Base-by-base conservation (phyloP, 37 sponge, comb jelly and placozoan species). In the Ephydatia muelleri region DNA sequence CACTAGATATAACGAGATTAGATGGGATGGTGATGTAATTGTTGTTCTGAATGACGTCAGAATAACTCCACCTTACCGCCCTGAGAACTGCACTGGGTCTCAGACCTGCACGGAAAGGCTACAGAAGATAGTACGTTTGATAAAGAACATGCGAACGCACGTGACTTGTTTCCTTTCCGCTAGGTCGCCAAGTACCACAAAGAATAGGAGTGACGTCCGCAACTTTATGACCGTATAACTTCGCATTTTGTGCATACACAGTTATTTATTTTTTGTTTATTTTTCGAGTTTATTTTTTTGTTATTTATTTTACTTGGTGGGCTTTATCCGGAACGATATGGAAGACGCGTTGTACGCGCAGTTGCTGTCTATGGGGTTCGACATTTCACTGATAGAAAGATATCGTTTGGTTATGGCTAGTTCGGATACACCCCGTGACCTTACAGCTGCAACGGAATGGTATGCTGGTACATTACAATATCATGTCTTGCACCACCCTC, bases 361-460 rank as follows among this genome's bases (percentile, higher is more conserved):
- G 30, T 76, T 89, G 70, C 64, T 84, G 69, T 76, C 70, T 0
- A 89, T 89, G 90, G 90, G 90, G 37, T 89, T 89, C 33, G 82
- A 67, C n/a, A 31, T 31, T 23, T 70, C 84, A 22, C 34, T 67
- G 31, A 81, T 89, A 26, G 77, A 80, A 38, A 64, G 22, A 9
- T 89, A 82, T 38, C 69, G 76, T 43, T 26, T 27, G 13, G 81
- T 70, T 13, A 32, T 89, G 75, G 74, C 75, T 65, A 21, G 38
- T 27, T 83, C 84, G 0, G 48, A 36, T 22, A 16, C 67, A 19
- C 66, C 31, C 13, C 70, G 75, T 68, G 84, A 43, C 39, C 81
- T 89, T 14, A 81, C 84, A 39, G 68, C 76, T 35, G 90, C 90
- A 30, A 89, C 85, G 26, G 90, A 89, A 79, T 89, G 90, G 90